These are phyloP conservation scores for Pachyuromys duprasi DNA, from an alignment of 2,797 vertebrate species.

Conservation along the genomic window DNA sequence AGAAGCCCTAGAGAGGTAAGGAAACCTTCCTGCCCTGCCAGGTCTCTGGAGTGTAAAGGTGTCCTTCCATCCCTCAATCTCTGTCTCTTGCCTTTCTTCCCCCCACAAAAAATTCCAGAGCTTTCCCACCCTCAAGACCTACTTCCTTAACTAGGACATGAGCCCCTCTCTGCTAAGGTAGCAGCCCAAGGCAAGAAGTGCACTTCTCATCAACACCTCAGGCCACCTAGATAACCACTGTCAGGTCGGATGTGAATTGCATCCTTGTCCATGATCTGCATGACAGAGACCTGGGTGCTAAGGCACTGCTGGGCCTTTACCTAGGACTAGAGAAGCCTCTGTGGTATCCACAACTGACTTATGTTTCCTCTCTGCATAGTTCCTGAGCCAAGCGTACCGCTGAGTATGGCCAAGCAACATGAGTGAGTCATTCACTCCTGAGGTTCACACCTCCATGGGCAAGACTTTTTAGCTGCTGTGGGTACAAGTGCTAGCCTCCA, in stretches of 20 bases:
- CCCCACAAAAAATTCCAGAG: conserved; percentile 77
- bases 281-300: background rate
- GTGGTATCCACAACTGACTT: background rate
- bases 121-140: conserved; percentile 91
- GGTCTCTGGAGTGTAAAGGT: background rate
- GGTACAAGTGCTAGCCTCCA: conserved; percentile 89
- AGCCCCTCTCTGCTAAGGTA: conserved; percentile 83
- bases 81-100: background rate
- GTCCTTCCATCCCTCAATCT: background rate
- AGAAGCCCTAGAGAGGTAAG: background rate
- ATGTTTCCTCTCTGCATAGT: conserved; percentile 83
- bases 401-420: conserved; percentile 86
- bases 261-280: conserved; percentile 93
- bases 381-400: conserved; percentile 89
- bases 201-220: conserved; percentile 84
- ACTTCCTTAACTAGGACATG: conserved; percentile 92
- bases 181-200: conserved; percentile 89
- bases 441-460: conserved; percentile 89
- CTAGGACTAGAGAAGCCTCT: background rate
- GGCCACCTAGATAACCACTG: conserved; percentile 86
- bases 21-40: background rate
- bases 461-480: conserved; percentile 90
- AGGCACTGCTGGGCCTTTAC: background rate
- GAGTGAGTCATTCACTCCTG: conserved; percentile 82
- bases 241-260: conserved; percentile 89